Evolutionary conservation across 2,113 vertebrate species (phyloP), one percentile per base, ranked within the genome.

Genomic region (Engystomops pustulosus): DNA sequence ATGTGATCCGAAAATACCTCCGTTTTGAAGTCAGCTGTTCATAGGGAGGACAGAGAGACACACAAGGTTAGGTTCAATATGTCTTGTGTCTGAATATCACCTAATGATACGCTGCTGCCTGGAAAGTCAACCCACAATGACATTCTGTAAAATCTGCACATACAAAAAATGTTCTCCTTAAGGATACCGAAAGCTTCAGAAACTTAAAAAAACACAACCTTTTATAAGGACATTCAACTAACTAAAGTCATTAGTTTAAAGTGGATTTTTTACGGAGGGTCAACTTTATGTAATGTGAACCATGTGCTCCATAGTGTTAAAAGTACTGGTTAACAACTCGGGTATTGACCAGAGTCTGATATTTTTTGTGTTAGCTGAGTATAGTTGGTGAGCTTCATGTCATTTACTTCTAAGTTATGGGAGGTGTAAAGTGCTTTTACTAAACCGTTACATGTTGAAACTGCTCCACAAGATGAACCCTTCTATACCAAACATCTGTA

Each of bases 51-150:
- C 27, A 60, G 15, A 12, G n/a, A 15, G 51, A 53, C 1, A 25
- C 53, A 23, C 53, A 20, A 30, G 62, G 62, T 67, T 34, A 67
- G 27, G 62, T 67, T 67, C 62, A 67, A 67, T 34, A 67, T 34
- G 30, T 9, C 62, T 67, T 67, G 62, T 32, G 15, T 34, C 30
- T 67, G 30, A 34, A 67, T 36, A 67, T 67, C 30, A 34, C 62
- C 62, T 67, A 67, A 67, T 34, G 62, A 36, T 67, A 36, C 27
- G 18, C 23, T 32, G 27, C 27, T 65, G 60, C 60, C 32, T 32
- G 12, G 4, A 67, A 67, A 67, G 62, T 67, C 17, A 18, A 34
- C 62, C 17, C 62, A 67, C 30, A 36, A 36, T 36, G 17, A 67
- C 14, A 34, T 67, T 67, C 30, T 67, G 62, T 34, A 5, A 65